Percentiles rank a stretch among this genome's conserved stretches.
These are phyloP conservation scores for Ophraella communa DNA, from an alignment of 2,888 invertebrate genomes.

Conservation along the genomic window DNA sequence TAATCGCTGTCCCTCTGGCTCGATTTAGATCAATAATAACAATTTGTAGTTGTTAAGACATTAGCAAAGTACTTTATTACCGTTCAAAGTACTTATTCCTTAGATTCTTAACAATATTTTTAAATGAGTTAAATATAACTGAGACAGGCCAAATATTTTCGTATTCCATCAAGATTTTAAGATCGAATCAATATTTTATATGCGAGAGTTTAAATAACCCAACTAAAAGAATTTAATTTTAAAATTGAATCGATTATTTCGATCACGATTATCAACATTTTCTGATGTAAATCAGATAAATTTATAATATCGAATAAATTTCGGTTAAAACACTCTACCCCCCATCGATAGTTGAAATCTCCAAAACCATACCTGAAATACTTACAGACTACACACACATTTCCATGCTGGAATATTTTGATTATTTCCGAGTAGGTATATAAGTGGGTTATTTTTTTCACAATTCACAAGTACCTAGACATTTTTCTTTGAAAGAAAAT, in stretches of 20 bases:
- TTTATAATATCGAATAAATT: slow-evolving; percentile 48
- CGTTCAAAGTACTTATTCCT: no score
- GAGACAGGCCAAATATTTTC: no score
- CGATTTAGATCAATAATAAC: no score
- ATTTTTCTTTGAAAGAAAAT: no score
- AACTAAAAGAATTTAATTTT: background rate
- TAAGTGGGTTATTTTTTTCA: no score
- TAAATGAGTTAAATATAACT: no score
- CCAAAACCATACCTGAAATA: slow-evolving; percentile 24
- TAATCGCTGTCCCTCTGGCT: no score
- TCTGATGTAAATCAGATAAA: slow-evolving; percentile 40
- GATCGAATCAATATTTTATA: background rate
- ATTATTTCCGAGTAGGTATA: slow-evolving; percentile 10
- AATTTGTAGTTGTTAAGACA: no score
- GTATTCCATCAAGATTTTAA: background rate
- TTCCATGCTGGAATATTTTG: slow-evolving; percentile 9
- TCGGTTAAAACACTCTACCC: slow-evolving; percentile 45
- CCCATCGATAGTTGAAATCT: slow-evolving; percentile 41
- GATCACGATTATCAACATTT: slow-evolving; percentile 12
- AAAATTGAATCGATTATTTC: background rate
- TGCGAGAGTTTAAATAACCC: background rate
- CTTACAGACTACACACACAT: no score
- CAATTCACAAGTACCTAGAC: no score
- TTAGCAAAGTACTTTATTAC: no score
- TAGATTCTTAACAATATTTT: no score